Percentiles rank a stretch among this genome's conserved stretches.
Evolutionary conservation across 2,113 vertebrate genomes (phyloP).

Genomic region (Acanthisitta chloris): DNA sequence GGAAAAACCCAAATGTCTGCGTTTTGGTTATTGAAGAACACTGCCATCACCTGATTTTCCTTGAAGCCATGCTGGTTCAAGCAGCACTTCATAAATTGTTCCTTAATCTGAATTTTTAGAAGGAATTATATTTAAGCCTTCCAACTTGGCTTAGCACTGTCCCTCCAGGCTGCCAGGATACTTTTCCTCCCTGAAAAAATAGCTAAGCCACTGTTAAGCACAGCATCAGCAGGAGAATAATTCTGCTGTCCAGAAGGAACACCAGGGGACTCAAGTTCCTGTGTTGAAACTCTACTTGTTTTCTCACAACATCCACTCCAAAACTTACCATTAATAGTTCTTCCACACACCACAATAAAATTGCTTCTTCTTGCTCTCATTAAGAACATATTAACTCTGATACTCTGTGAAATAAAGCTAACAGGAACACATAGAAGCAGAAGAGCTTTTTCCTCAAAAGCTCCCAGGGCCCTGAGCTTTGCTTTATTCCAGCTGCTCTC

Average conservation of each 20-base stretch:
- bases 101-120: constrained; percentile 56
- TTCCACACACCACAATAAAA: neutral
- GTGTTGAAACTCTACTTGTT: neutral
- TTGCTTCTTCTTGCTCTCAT: neutral
- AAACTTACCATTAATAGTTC: neutral
- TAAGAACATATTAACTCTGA: neutral
- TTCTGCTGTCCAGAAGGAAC: constrained; percentile 17
- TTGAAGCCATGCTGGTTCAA: constrained; percentile 27
- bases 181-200: constrained; percentile 37
- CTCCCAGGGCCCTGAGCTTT: neutral
- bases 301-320: neutral
- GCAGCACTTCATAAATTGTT: constrained; percentile 62
- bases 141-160: constrained; percentile 53
- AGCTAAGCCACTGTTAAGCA: constrained; percentile 46
- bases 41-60: constrained; percentile 21
- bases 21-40: constrained; percentile 21
- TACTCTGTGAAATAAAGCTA: neutral
- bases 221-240: constrained; percentile 18
- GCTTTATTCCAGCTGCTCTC: neutral
- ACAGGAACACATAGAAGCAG: neutral
- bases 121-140: constrained; percentile 47
- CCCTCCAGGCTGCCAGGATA: constrained; percentile 25
- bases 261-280: neutral
- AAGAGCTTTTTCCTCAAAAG: neutral
- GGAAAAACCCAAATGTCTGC: neutral